Evolutionary conservation across 2,113 vertebrate genomes (phyloP).

Genomic region (Corythornis vintsioides): DNA sequence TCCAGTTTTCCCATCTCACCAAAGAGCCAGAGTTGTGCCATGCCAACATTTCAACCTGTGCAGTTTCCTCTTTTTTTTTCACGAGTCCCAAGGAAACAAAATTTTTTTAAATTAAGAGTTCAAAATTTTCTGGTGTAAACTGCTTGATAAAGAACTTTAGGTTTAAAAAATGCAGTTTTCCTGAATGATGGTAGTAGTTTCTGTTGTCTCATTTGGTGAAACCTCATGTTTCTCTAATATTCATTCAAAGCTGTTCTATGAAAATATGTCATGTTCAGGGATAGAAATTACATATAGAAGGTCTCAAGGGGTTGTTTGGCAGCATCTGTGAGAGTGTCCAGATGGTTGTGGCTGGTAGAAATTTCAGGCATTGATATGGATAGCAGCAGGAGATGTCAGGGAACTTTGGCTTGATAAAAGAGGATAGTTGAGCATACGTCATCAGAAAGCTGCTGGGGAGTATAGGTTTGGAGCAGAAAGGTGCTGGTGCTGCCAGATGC

Average conservation of each 20-base stretch:
- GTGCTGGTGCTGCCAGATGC: not conserved
- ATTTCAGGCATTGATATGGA: not conserved
- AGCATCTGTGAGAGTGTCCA: not conserved
- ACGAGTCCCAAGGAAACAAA: not conserved
- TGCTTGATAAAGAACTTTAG: not conserved
- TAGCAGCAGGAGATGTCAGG: not conserved
- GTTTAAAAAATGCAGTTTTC: conserved; percentile 27
- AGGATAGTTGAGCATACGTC: not conserved
- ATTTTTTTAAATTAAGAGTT: not conserved
- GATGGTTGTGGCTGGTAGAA: not conserved
- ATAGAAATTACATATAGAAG: not conserved
- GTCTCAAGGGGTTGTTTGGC: not conserved
- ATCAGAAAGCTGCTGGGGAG: not conserved
- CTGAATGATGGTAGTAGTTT: not conserved
- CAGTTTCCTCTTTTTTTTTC: not conserved
- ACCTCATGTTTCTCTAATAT: not conserved
- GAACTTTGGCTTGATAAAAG: not conserved
- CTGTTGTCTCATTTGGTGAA: not conserved
- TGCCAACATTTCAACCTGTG: not conserved
- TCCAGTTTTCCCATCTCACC: not conserved
- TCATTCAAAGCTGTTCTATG: not conserved
- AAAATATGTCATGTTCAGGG: not conserved
- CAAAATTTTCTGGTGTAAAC: not conserved
- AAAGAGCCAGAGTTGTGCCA: not conserved
- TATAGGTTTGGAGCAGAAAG: not conserved